Evolutionary conservation across 2,888 invertebrate species (phyloP).

Genomic region (Athalia cordata): DNA sequence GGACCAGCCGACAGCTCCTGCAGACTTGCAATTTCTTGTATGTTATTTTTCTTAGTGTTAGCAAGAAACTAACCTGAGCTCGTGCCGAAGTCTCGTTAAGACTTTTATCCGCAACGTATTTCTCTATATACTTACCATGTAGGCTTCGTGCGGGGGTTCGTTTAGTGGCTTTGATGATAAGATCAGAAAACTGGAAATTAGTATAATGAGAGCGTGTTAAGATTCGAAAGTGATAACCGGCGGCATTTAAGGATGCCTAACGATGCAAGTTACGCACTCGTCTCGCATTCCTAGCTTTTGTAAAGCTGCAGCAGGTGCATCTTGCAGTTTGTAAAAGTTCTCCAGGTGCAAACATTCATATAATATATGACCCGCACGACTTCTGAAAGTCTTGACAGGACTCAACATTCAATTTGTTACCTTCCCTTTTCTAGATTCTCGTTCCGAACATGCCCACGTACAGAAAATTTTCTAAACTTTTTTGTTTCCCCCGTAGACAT

Average conservation of each 20-base stretch:
- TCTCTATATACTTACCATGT: not conserved
- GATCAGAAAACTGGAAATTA: conserved; percentile 41
- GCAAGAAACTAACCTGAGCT: conserved; percentile 6
- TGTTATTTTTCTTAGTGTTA: conserved; percentile 1
- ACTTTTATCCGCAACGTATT: conserved; percentile 23
- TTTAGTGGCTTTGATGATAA: conserved; percentile 16
- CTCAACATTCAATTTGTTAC: conserved; percentile 40
- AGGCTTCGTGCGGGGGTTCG: conserved; percentile 34
- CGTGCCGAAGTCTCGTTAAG: conserved; percentile 33
- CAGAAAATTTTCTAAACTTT: not conserved
- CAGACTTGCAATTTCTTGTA: not conserved
- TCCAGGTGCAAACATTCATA: not conserved
- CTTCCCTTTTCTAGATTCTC: not conserved
- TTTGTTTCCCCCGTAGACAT: not conserved
- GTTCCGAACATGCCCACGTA: not conserved
- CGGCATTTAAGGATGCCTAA: conserved; percentile 5
- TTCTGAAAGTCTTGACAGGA: not conserved
- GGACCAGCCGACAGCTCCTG: not conserved
- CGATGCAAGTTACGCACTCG: not conserved
- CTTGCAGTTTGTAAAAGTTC: not conserved
- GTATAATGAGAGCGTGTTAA: conserved; percentile 28
- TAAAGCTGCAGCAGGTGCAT: not conserved
- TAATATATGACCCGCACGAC: not conserved
- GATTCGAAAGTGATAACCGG: conserved; percentile 16
- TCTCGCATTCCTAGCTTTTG: not conserved